Evolutionary conservation across 1,140 invertebrate genomes (phyloP).

Genomic region (Scaptomyza graminum): DNA sequence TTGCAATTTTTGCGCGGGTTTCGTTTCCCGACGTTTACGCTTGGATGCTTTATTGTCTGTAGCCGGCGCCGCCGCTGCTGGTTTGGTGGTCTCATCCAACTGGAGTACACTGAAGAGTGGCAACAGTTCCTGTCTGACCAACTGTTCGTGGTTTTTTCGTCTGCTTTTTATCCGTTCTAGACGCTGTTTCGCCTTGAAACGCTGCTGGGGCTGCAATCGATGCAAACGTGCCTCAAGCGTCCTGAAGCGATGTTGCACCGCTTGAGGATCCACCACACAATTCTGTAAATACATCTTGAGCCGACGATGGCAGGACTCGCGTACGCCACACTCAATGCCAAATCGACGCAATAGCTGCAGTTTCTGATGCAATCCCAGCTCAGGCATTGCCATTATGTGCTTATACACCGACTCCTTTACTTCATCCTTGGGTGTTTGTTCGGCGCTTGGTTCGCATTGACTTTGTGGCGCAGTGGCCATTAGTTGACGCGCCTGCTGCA

Average conservation of each 20-base stretch:
- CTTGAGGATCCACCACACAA: slow-evolving; percentile 13
- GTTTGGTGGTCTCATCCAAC: slow-evolving; percentile 53
- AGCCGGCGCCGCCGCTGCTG: not conserved
- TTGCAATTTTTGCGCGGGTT: slow-evolving; percentile 1
- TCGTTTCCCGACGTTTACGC: slow-evolving; percentile 19
- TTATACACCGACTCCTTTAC: slow-evolving; percentile 54
- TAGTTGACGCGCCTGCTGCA: slow-evolving; percentile 63
- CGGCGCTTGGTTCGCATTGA: slow-evolving; percentile 3
- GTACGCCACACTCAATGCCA: slow-evolving; percentile 57
- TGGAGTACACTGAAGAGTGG: slow-evolving; percentile 63
- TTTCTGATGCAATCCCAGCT: slow-evolving; percentile 74
- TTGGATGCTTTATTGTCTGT: slow-evolving; percentile 2
- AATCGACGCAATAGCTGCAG: slow-evolving; percentile 72
- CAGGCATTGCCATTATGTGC: slow-evolving; percentile 73
- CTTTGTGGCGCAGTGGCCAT: slow-evolving; percentile 35
- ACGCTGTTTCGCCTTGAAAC: slow-evolving; percentile 74
- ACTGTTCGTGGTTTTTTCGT: slow-evolving; percentile 41
- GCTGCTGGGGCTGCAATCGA: slow-evolving; percentile 49
- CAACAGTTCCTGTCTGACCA: slow-evolving; percentile 56
- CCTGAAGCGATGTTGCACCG: not conserved
- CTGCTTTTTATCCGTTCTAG: slow-evolving; percentile 47
- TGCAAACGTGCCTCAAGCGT: slow-evolving; percentile 46
- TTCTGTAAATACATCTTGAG: slow-evolving; percentile 40
- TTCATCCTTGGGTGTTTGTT: slow-evolving; percentile 14
- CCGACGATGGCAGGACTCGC: slow-evolving; percentile 18